Evolutionary conservation across 2,113 vertebrate species (phyloP).

Genomic region (Notiomystis cincta): DNA sequence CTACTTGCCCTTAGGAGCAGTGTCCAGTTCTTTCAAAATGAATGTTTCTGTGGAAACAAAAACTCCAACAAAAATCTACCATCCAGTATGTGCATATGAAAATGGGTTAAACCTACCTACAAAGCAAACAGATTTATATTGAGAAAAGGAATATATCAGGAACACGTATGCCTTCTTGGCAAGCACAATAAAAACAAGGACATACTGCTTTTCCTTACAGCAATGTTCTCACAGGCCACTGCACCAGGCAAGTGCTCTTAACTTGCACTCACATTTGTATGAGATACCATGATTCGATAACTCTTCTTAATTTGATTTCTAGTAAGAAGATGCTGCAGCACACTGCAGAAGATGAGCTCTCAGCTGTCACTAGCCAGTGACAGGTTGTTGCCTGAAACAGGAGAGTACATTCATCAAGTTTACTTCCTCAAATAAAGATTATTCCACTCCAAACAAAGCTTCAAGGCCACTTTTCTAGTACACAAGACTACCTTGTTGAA

Average conservation of each 20-base stretch:
- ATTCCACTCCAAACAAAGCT: background rate
- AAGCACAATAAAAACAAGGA: background rate
- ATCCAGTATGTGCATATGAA: background rate
- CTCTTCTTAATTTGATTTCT: background rate
- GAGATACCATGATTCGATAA: background rate
- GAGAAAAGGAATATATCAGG: background rate
- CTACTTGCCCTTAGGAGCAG: background rate
- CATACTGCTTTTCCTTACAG: background rate
- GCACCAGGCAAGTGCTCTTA: background rate
- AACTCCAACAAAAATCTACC: background rate
- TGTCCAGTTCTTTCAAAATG: background rate
- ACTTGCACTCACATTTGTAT: background rate
- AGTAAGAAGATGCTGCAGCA: background rate
- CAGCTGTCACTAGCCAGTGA: background rate
- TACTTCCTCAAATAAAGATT: background rate
- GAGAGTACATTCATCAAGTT: background rate
- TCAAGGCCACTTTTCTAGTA: background rate
- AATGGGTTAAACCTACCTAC: background rate
- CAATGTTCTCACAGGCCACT: background rate
- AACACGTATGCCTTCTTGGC: background rate
- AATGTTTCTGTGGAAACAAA: background rate
- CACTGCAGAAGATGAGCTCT: background rate
- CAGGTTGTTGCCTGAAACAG: background rate
- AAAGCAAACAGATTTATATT: background rate
- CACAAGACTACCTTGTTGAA: background rate